Evolutionary conservation across 1,140 invertebrate genomes (phyloP).

Genomic region (Drosophila miranda): DNA sequence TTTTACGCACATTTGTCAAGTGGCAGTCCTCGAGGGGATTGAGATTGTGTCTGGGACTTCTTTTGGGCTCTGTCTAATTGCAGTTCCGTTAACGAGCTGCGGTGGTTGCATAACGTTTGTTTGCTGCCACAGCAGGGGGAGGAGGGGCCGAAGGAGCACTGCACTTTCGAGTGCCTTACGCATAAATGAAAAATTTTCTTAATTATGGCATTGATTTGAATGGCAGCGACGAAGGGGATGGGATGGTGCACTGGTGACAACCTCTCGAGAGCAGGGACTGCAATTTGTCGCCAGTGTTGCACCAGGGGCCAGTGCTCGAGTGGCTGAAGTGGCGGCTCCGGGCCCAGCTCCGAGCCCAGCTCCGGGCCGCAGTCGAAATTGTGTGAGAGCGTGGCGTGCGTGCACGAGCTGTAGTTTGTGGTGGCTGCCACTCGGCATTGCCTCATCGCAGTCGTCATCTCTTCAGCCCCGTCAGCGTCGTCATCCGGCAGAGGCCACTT

Average conservation of each 20-base stretch:
- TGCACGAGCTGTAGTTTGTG: slow-evolving; percentile 77
- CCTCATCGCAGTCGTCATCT: slow-evolving; percentile 3
- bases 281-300: slow-evolving; percentile 68
- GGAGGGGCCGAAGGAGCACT: slow-evolving; percentile 10
- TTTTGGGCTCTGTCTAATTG: slow-evolving; percentile 57
- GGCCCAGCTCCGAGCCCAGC: slow-evolving; percentile 43
- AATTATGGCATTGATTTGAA: slow-evolving; percentile 78
- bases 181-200: slow-evolving; percentile 65
- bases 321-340: slow-evolving; percentile 59
- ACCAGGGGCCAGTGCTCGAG: slow-evolving; percentile 33
- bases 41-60: background rate
- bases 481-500: slow-evolving; percentile 50
- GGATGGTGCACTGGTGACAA: slow-evolving; percentile 12
- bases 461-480: slow-evolving; percentile 18
- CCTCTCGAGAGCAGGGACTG: slow-evolving; percentile 56
- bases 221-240: slow-evolving; percentile 43
- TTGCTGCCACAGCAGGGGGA: slow-evolving; percentile 17
- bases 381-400: slow-evolving; percentile 51
- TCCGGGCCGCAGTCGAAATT: slow-evolving; percentile 62
- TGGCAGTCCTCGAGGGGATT: background rate
- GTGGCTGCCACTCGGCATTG: slow-evolving; percentile 51
- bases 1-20: slow-evolving; percentile 79
- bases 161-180: slow-evolving; percentile 64
- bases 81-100: slow-evolving; percentile 68
- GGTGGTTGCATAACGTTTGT: slow-evolving; percentile 41